Conservation (phyloP, 2,797 vertebrate species). For the Lindbergichthys nudifrons region DNA sequence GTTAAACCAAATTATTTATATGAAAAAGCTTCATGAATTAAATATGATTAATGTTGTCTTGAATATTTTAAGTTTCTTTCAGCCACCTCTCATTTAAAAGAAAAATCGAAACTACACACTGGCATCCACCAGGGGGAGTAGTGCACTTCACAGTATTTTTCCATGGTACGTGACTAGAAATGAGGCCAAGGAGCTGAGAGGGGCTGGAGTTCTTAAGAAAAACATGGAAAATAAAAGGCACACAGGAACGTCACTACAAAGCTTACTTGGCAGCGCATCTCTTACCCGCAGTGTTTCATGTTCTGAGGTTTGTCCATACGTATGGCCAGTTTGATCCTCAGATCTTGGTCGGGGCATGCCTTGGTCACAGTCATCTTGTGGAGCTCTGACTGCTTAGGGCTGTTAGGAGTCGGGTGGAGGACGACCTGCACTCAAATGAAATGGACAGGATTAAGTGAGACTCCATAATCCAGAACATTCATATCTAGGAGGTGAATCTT, state of each 20-base stretch:
- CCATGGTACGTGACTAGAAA: conserved; percentile 74
- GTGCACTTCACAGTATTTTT: conserved; percentile 76
- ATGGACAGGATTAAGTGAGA: conserved; percentile 24
- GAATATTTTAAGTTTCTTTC: conserved; percentile 6
- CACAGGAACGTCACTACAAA: conserved; percentile 13
- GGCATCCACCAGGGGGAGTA: conserved; percentile 79
- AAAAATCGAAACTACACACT: conserved; percentile 44
- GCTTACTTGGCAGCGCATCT: not conserved
- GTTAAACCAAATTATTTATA: not conserved
- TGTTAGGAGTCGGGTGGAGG: conserved; percentile 97
- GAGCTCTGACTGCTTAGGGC: conserved; percentile 97
- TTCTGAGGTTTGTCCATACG: conserved; percentile 99
- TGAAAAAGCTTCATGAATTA: not conserved
- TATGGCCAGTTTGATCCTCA: conserved; percentile 97
- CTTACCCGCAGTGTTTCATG: conserved; percentile 99
- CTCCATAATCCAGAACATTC: not conserved
- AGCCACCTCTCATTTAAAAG: conserved; percentile 15
- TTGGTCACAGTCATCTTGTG: conserved; percentile 99
- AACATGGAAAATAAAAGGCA: conserved; percentile 49
- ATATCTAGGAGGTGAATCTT: conserved; percentile 31
- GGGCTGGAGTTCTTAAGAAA: conserved; percentile 59
- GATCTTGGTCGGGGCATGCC: conserved; percentile 97
- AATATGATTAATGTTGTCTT: conserved; percentile 19
- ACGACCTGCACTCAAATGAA: conserved; percentile 88
- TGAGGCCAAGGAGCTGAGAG: conserved; percentile 77